Evolutionary conservation across 2,113 vertebrate species (phyloP).

Genomic region (Lutjanus erythropterus): DNA sequence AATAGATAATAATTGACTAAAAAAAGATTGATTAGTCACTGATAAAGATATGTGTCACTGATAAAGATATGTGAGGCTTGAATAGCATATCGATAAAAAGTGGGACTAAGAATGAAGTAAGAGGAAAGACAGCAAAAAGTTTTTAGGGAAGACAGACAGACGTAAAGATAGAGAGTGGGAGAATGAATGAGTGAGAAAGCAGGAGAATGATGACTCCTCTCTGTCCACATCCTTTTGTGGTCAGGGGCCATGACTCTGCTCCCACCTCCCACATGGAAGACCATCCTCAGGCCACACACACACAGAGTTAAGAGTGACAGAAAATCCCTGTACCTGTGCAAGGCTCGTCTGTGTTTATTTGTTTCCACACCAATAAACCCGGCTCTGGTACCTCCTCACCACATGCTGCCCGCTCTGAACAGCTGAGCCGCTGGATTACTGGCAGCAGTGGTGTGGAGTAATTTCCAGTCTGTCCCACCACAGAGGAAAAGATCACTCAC

Average conservation of each 20-base stretch:
- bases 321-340: slow-evolving; percentile 48
- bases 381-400: slow-evolving; percentile 39
- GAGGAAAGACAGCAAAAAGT: not conserved
- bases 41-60: not conserved
- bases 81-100: not conserved
- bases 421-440: slow-evolving; percentile 71
- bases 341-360: slow-evolving; percentile 54
- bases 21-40: not conserved
- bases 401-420: slow-evolving; percentile 46
- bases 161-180: slow-evolving; percentile 9
- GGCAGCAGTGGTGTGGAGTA: slow-evolving; percentile 50
- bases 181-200: slow-evolving; percentile 19
- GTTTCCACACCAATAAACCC: slow-evolving; percentile 57
- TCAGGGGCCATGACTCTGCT: slow-evolving; percentile 53
- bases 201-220: slow-evolving; percentile 52
- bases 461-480: slow-evolving; percentile 68
- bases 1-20: not conserved
- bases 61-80: not conserved
- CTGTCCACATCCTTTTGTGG: slow-evolving; percentile 72
- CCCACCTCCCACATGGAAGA: slow-evolving; percentile 61
- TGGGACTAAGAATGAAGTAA: not conserved
- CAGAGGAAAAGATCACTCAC: slow-evolving; percentile 75
- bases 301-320: slow-evolving; percentile 37
- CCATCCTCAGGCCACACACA: slow-evolving; percentile 58
- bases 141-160: not conserved